A percentile compares a stretch with the other conserved stretches of the same genome.
phyloP scores from a whole-genome alignment of 2,797 vertebrate species.

The Thripadectes ignobilis region DNA sequence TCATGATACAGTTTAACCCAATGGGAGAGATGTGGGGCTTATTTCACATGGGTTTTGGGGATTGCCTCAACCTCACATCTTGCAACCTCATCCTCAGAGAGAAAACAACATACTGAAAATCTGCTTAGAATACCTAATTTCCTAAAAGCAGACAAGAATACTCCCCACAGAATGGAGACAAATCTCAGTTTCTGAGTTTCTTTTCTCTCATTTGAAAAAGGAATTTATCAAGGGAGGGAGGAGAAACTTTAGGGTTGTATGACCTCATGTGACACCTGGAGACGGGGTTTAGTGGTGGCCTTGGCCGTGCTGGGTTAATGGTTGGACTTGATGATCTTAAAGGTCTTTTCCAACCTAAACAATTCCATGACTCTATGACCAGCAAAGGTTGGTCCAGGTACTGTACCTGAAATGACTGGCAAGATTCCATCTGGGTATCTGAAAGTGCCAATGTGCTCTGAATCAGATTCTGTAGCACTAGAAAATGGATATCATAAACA shows the following conservation, averaged over 20 bases:
- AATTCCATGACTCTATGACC: background rate
- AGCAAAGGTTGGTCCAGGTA: background rate
- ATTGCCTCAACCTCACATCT: background rate
- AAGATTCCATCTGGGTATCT: conserved; percentile 90
- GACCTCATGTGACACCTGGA: background rate
- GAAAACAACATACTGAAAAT: background rate
- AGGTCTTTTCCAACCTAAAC: background rate
- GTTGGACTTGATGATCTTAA: background rate
- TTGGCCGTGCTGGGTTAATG: background rate
- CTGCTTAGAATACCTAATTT: background rate
- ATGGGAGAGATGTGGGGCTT: background rate
- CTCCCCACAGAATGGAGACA: background rate
- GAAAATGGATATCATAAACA: conserved; percentile 86
- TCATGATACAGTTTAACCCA: background rate
- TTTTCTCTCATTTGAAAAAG: background rate
- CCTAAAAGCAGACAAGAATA: background rate
- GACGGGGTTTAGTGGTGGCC: background rate
- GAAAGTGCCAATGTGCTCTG: conserved; percentile 94
- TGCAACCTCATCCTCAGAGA: background rate
- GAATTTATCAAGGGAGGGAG: background rate
- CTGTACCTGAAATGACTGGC: conserved; percentile 90
- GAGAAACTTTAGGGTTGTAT: background rate
- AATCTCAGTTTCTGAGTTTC: background rate
- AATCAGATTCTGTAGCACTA: conserved; percentile 93
- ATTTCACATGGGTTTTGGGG: background rate